Evolutionary conservation across 2,797 vertebrate genomes (phyloP).

Genomic region (Pyrocephalus nanus): DNA sequence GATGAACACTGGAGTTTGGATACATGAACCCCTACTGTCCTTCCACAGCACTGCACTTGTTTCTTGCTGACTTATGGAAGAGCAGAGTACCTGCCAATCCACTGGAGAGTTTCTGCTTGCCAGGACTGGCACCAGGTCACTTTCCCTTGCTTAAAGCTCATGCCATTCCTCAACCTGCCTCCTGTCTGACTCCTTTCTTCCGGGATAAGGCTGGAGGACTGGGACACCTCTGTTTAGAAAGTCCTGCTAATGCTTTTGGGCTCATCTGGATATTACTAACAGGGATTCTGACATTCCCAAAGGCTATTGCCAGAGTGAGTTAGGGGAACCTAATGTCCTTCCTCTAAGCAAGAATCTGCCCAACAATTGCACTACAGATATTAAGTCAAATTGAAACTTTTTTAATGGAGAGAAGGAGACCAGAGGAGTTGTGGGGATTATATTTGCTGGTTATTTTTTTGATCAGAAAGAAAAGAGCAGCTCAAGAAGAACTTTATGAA

Average conservation of each 20-base stretch:
- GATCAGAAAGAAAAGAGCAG: background rate
- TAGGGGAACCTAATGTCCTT: background rate
- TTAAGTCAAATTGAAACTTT: background rate
- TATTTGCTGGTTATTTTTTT: background rate
- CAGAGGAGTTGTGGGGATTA: background rate
- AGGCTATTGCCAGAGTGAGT: background rate
- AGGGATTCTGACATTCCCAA: background rate
- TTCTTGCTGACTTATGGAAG: background rate
- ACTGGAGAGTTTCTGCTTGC: background rate
- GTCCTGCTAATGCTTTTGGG: background rate
- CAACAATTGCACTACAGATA: background rate
- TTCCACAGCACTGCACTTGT: background rate
- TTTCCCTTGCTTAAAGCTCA: background rate
- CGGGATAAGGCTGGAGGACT: background rate
- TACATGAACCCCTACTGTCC: background rate
- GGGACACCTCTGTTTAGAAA: background rate
- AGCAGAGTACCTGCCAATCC: background rate
- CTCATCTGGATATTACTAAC: background rate
- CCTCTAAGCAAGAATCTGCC: background rate
- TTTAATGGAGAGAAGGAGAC: background rate
- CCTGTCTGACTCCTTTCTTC: background rate
- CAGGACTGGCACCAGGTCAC: background rate
- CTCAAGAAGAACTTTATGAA: background rate
- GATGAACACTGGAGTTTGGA: background rate
- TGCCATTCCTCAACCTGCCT: background rate